A percentile compares a stretch with the other conserved stretches of the same genome.
Evolutionary conservation across 2,113 vertebrate genomes (phyloP).

Genomic region (Sinocyclocheilus grahami): DNA sequence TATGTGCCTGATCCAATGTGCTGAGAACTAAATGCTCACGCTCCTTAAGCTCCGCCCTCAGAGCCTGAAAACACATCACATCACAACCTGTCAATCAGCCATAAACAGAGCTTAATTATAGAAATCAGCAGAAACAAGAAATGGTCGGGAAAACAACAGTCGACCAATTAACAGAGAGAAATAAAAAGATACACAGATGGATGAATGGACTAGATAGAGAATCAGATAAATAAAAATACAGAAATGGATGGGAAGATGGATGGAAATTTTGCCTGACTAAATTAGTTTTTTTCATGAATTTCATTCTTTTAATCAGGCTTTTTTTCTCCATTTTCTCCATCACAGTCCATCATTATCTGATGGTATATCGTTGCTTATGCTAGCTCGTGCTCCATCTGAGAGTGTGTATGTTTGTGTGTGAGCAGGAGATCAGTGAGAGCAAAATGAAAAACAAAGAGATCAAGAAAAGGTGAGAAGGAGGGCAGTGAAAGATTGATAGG

Average conservation of each 20-base stretch:
- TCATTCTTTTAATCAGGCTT: background rate
- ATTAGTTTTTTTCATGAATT: background rate
- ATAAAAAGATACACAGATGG: background rate
- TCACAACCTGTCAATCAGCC: background rate
- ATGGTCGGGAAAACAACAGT: no score
- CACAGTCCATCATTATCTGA: background rate
- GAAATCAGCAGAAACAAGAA: background rate
- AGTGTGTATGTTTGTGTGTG: background rate
- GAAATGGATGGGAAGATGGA: background rate
- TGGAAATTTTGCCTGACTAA: background rate
- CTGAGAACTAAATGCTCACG: slow-evolving; percentile 85
- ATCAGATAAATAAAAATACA: background rate
- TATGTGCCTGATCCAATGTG: slow-evolving; percentile 90
- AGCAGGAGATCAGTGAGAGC: background rate
- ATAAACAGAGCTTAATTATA: background rate
- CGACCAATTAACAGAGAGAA: background rate
- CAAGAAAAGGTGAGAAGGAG: background rate
- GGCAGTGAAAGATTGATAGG: slow-evolving; percentile 30
- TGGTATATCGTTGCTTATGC: background rate
- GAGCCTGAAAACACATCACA: slow-evolving; percentile 70
- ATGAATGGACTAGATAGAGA: background rate
- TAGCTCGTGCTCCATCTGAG: slow-evolving; percentile 55
- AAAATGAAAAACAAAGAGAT: background rate
- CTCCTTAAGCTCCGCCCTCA: slow-evolving; percentile 88
- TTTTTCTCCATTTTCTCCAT: background rate